Percentiles rank a stretch among this genome's conserved stretches.
These are phyloP conservation scores for Cosmopolites sordidus DNA, from an alignment of 2,888 invertebrate genomes.

Conservation along the genomic window DNA sequence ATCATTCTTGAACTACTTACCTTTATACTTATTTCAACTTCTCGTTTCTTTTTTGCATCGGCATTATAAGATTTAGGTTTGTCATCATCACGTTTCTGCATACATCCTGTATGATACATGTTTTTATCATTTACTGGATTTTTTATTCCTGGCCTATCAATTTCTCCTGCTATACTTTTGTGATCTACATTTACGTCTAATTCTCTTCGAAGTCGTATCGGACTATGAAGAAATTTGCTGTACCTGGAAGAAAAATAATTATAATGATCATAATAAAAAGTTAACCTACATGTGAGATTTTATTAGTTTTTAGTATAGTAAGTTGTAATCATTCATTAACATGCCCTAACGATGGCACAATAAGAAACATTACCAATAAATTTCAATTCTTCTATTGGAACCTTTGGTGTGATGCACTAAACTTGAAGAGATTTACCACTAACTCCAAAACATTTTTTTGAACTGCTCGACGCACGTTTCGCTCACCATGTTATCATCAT, in stretches of 20 bases:
- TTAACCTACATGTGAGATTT: too few relatives aligned
- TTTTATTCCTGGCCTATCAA: conserved; percentile 11
- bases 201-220: conserved; percentile 26
- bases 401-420: too few relatives aligned
- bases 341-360: too few relatives aligned
- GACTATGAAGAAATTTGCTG: conserved; percentile 25
- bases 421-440: too few relatives aligned
- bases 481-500: too few relatives aligned
- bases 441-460: too few relatives aligned
- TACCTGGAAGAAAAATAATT: conserved; percentile 9
- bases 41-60: conserved; percentile 12
- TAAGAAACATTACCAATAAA: too few relatives aligned
- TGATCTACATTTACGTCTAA: conserved; percentile 17
- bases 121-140: conserved; percentile 2
- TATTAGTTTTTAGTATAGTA: too few relatives aligned
- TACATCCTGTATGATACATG: not conserved
- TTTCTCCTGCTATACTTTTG: conserved; percentile 8
- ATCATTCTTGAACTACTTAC: conserved; percentile 4
- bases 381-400: too few relatives aligned
- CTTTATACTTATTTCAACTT: conserved; percentile 25
- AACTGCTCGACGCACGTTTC: too few relatives aligned
- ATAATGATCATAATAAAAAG: too few relatives aligned
- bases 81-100: conserved; percentile 2
- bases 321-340: too few relatives aligned
- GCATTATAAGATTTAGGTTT: not conserved